Conservation (phyloP, 2,797 vertebrate species). For the Enteromius anoplus region DNA sequence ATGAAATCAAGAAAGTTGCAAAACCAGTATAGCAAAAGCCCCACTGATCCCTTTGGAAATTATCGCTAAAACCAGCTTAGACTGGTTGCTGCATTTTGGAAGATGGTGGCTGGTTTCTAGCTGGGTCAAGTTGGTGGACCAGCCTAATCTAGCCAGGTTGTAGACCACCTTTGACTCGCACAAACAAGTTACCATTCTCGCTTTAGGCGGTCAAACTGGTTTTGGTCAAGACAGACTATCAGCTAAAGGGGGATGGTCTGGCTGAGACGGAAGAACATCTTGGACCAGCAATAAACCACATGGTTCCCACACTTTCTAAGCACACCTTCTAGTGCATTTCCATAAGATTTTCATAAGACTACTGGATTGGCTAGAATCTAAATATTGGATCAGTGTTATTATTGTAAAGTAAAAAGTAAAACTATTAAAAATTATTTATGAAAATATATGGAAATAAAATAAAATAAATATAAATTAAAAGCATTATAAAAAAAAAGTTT, state of each 20-base stretch:
- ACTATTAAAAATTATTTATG: background rate
- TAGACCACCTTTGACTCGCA: background rate
- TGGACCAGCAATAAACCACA: background rate
- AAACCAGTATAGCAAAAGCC: conserved; percentile 23
- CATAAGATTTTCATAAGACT: background rate
- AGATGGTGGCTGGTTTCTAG: background rate
- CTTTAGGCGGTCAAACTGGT: background rate
- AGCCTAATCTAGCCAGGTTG: background rate
- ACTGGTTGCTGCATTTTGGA: background rate
- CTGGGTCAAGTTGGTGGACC: background rate
- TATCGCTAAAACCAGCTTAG: background rate
- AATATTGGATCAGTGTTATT: background rate
- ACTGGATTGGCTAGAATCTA: background rate
- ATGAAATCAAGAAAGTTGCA: conserved; percentile 29
- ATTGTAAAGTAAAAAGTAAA: background rate
- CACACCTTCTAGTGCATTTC: background rate
- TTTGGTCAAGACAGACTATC: background rate
- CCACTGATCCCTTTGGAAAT: background rate
- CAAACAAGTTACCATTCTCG: background rate
- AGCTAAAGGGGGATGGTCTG: background rate
- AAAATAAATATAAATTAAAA: background rate
- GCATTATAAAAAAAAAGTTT: too few relatives aligned
- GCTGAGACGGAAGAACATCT: background rate
- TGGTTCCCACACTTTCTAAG: background rate
- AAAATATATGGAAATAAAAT: background rate